These are phyloP conservation scores for Macrosoma leucophasiata DNA, from an alignment of 2,888 invertebrate genomes.

Conservation along the genomic window DNA sequence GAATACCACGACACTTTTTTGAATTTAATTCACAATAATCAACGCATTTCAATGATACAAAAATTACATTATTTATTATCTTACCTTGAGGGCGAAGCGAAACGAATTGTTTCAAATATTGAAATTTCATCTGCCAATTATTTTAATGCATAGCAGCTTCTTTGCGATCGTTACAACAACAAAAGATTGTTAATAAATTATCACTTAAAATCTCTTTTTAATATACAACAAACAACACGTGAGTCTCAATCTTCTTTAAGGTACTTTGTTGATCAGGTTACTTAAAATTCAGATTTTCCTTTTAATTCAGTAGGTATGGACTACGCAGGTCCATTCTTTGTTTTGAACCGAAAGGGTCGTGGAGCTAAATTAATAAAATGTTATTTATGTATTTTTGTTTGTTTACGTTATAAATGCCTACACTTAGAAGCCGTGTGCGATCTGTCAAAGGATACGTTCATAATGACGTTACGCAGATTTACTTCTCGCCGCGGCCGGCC, in stretches of 20 bases:
- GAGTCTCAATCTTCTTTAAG: no score
- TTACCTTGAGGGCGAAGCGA: slow-evolving; percentile 5
- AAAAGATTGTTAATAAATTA: slow-evolving; percentile 3
- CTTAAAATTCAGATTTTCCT: slow-evolving; percentile 17
- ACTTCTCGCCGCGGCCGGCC: slow-evolving; percentile 31
- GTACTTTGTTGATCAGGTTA: not conserved
- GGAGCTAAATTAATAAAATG: not conserved
- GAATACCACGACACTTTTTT: slow-evolving; percentile 1
- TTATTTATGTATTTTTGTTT: slow-evolving; percentile 20
- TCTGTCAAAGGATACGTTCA: slow-evolving; percentile 27
- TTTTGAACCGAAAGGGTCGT: not conserved
- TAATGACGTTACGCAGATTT: slow-evolving; percentile 29
- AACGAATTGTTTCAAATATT: slow-evolving; percentile 6
- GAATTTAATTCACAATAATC: slow-evolving; percentile 1
- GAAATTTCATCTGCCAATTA: slow-evolving; percentile 5
- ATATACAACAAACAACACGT: not conserved
- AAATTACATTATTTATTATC: slow-evolving; percentile 2
- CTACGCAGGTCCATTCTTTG: not conserved
- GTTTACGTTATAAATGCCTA: slow-evolving; percentile 26
- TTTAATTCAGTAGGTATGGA: not conserved
- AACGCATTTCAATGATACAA: not conserved
- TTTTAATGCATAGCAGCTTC: slow-evolving; percentile 3
- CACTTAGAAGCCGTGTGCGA: slow-evolving; percentile 29
- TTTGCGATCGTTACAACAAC: slow-evolving; percentile 2
- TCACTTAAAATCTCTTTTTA: slow-evolving; percentile 2